Percentiles rank a stretch among this genome's conserved stretches.
Evolutionary conservation across 2,113 vertebrate genomes (phyloP).

Genomic region (Corythornis vintsioides): DNA sequence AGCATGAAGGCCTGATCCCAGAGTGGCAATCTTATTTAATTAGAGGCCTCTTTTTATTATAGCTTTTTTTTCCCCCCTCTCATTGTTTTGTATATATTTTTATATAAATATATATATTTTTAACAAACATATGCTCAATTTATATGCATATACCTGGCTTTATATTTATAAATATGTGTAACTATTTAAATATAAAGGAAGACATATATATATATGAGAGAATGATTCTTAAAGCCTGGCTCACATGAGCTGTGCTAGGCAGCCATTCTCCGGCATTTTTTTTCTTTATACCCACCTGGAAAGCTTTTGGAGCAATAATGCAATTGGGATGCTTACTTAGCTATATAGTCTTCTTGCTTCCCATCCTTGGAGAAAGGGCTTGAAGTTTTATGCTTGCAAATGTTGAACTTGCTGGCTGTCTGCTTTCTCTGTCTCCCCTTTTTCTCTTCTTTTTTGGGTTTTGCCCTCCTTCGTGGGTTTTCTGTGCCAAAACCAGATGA

Average conservation of each 20-base stretch:
- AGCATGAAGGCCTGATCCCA: constrained; percentile 93
- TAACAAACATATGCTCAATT: too few relatives aligned
- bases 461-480: background rate
- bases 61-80: constrained; percentile 14
- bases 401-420: background rate
- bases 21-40: constrained; percentile 88
- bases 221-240: constrained; percentile 28
- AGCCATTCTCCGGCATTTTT: background rate
- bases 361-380: background rate
- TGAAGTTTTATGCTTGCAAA: background rate
- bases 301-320: background rate
- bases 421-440: background rate
- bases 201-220: too few relatives aligned
- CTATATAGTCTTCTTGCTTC: background rate
- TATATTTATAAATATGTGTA: too few relatives aligned
- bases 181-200: too few relatives aligned
- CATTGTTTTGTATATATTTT: background rate
- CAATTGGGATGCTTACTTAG: background rate
- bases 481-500: constrained; percentile 26
- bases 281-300: background rate
- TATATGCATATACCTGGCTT: too few relatives aligned
- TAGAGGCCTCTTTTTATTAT: constrained; percentile 88
- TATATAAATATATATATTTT: too few relatives aligned
- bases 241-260: background rate
- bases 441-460: background rate